phyloP scores from a whole-genome alignment of 2,888 invertebrate species.

The Drosophila buzzatii region DNA sequence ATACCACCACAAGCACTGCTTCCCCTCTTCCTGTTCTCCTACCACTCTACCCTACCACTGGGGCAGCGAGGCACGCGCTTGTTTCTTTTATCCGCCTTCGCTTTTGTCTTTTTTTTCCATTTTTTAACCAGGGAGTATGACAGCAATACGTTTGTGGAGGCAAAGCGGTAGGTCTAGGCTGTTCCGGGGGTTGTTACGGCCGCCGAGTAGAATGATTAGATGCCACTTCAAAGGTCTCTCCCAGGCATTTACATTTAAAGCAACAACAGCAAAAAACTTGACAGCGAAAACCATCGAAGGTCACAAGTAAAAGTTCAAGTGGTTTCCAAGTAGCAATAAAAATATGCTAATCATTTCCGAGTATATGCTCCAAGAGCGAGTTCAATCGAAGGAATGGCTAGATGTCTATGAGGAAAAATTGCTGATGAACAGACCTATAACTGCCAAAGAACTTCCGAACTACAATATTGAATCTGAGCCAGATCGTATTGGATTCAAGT shows the following conservation, averaged over 20 bases:
- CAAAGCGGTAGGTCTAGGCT: background rate
- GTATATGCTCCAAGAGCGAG: background rate
- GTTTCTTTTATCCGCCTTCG: constrained; percentile 61
- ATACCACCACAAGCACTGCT: constrained; percentile 25
- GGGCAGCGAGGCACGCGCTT: constrained; percentile 67
- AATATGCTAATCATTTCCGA: constrained; percentile 13
- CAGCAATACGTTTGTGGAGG: background rate
- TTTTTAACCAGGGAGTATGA: constrained; percentile 11
- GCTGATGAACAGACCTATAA: background rate
- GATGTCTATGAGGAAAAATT: background rate
- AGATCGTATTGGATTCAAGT: background rate
- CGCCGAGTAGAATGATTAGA: constrained; percentile 58
- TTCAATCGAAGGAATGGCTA: background rate
- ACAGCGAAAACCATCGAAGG: constrained; percentile 53
- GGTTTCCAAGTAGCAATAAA: constrained; percentile 24
- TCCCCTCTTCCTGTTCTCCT: background rate
- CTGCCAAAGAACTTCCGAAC: background rate
- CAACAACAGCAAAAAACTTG: constrained; percentile 35
- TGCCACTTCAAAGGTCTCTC: constrained; percentile 62
- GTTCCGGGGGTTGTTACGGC: constrained; percentile 2
- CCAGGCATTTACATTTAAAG: constrained; percentile 50
- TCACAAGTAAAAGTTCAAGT: constrained; percentile 52
- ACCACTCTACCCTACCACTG: background rate
- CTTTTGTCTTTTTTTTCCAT: constrained; percentile 50
- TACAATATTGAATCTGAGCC: background rate